phyloP scores from a whole-genome alignment of 2,888 invertebrate genomes.

The Campoplex nolae region DNA sequence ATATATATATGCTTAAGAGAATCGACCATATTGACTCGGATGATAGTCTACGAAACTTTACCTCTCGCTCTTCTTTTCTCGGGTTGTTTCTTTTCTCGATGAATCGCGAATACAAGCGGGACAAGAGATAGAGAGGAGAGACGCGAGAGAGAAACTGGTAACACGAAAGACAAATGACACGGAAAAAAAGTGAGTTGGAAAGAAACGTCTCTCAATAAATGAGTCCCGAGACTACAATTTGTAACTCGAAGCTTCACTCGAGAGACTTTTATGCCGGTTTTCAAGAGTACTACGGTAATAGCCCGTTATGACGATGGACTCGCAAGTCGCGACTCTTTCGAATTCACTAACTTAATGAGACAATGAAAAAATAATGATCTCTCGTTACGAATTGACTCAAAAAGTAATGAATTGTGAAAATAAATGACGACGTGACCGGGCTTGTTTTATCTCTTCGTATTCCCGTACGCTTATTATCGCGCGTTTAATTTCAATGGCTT shows the following conservation, averaged over 20 bases:
- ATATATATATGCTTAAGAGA: not conserved
- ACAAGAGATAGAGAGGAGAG: not conserved
- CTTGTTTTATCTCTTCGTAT: not conserved
- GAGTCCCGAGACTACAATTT: conserved; percentile 46
- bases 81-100: not conserved
- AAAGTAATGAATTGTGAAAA: not conserved
- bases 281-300: conserved; percentile 38
- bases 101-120: conserved; percentile 6
- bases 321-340: conserved; percentile 9
- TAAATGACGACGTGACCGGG: not conserved
- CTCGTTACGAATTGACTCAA: not conserved
- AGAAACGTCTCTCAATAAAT: conserved; percentile 13
- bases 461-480: not conserved
- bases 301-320: conserved; percentile 27
- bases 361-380: conserved; percentile 36
- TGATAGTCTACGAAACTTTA: conserved; percentile 1
- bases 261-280: conserved; percentile 37
- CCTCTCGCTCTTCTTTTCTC: not conserved
- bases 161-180: conserved; percentile 40
- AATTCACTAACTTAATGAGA: conserved; percentile 5
- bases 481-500: not conserved
- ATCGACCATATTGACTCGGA: not conserved
- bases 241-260: conserved; percentile 45
- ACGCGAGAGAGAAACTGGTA: conserved; percentile 5
- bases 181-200: conserved; percentile 23